Conservation (phyloP, 2,113 vertebrate species). For the Chiloscyllium plagiosum region DNA sequence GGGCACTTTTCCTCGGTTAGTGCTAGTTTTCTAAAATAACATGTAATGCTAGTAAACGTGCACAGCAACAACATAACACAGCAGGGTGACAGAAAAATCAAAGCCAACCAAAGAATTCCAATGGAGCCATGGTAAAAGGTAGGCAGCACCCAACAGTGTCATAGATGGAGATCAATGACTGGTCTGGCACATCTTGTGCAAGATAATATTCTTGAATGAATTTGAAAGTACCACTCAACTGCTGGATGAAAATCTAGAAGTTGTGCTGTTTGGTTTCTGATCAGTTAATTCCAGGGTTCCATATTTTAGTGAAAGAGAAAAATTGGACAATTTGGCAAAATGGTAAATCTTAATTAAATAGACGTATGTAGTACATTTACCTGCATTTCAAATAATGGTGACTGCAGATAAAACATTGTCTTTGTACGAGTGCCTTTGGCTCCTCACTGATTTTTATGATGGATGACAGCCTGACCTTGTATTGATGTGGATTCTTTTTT, state of each 20-base stretch:
- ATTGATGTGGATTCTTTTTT: slow-evolving; percentile 47
- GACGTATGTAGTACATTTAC: background rate
- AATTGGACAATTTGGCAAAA: background rate
- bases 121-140: background rate
- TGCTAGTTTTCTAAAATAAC: background rate
- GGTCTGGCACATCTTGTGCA: background rate
- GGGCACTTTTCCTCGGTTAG: background rate
- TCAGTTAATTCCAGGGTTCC: background rate
- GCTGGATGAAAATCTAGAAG: background rate
- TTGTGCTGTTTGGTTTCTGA: background rate
- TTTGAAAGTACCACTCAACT: background rate
- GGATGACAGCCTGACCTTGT: slow-evolving; percentile 42
- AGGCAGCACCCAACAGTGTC: background rate
- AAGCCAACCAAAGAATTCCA: background rate
- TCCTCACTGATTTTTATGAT: background rate
- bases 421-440: background rate
- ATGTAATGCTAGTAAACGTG: background rate
- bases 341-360: background rate
- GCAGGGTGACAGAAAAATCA: background rate
- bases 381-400: background rate
- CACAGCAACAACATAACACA: background rate
- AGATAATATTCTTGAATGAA: background rate
- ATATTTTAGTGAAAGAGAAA: background rate
- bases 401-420: background rate
- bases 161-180: background rate